Evolutionary conservation across 2,113 vertebrate genomes (phyloP).

Genomic region (Daubentonia madagascariensis): DNA sequence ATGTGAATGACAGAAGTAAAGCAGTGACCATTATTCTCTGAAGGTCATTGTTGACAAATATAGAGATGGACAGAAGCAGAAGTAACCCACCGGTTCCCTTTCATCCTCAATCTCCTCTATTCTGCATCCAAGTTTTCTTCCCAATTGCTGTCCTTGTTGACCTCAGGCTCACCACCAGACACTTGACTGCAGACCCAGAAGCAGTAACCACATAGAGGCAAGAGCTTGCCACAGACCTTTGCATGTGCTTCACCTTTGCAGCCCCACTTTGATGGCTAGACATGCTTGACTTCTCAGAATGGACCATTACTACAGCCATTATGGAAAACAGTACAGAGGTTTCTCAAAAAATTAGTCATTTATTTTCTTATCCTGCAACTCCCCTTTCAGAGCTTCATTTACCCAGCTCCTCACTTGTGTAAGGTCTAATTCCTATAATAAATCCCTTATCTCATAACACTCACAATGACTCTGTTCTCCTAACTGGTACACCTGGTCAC

Average conservation of each 20-base stretch:
- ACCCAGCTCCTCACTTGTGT: neutral
- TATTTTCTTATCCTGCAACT: conserved; percentile 19
- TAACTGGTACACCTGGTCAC: neutral
- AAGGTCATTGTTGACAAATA: neutral
- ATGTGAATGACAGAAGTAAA: conserved; percentile 33
- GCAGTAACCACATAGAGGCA: neutral
- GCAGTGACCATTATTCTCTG: neutral
- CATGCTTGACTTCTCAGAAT: neutral
- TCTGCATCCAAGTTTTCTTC: neutral
- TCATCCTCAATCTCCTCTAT: neutral
- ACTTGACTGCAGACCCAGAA: neutral
- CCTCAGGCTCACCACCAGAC: neutral
- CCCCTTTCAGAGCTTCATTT: neutral
- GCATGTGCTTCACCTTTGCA: neutral
- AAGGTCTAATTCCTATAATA: conserved; percentile 7
- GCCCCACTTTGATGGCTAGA: neutral
- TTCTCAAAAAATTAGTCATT: neutral
- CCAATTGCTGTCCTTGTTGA: neutral
- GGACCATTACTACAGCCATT: neutral
- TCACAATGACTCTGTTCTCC: neutral
- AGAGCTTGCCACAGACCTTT: neutral
- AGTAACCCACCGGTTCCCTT: neutral
- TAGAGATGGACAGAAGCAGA: neutral
- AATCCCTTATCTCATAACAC: neutral
- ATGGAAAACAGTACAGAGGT: neutral